phyloP scores from a whole-genome alignment of 2,797 vertebrate genomes.

The Typhlichthys subterraneus region DNA sequence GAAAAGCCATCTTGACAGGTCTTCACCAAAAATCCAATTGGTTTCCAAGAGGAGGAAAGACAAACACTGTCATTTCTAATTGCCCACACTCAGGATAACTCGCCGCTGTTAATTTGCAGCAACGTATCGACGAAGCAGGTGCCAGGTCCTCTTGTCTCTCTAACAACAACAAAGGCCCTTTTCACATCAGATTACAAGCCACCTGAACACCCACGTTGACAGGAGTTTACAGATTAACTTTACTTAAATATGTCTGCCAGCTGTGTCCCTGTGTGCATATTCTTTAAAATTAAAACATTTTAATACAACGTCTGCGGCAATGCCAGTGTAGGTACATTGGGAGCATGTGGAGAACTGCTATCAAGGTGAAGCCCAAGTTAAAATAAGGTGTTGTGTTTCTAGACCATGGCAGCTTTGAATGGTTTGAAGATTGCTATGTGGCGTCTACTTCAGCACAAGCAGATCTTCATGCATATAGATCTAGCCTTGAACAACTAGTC shows the following conservation, averaged over 20 bases:
- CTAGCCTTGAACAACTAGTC: slow-evolving; percentile 10
- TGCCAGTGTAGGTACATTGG: slow-evolving; percentile 37
- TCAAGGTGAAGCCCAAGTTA: slow-evolving; percentile 31
- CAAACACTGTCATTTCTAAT: slow-evolving; percentile 78
- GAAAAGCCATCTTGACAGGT: slow-evolving; percentile 56
- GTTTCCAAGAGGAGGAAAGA: slow-evolving; percentile 59
- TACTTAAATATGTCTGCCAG: slow-evolving; percentile 76
- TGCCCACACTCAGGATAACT: slow-evolving; percentile 61
- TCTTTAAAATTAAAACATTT: slow-evolving; percentile 65
- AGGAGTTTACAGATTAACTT: slow-evolving; percentile 74
- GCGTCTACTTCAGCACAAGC: neutral
- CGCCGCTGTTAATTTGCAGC: slow-evolving; percentile 66
- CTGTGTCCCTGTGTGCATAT: slow-evolving; percentile 62
- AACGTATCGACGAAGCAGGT: slow-evolving; percentile 71
- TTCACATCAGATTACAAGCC: slow-evolving; percentile 72
- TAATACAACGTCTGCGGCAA: slow-evolving; percentile 52
- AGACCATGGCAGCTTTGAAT: slow-evolving; percentile 35
- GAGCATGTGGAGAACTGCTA: slow-evolving; percentile 22
- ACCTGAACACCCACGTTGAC: slow-evolving; percentile 72
- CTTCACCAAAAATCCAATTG: slow-evolving; percentile 56
- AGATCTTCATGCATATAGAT: no score
- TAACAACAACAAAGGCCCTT: slow-evolving; percentile 66
- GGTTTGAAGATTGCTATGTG: slow-evolving; percentile 35
- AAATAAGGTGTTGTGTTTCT: slow-evolving; percentile 28
- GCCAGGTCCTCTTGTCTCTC: slow-evolving; percentile 63